Base-by-base conservation (phyloP, 2,113 vertebrate species). In the Epinephelus cyanopodus region DNA sequence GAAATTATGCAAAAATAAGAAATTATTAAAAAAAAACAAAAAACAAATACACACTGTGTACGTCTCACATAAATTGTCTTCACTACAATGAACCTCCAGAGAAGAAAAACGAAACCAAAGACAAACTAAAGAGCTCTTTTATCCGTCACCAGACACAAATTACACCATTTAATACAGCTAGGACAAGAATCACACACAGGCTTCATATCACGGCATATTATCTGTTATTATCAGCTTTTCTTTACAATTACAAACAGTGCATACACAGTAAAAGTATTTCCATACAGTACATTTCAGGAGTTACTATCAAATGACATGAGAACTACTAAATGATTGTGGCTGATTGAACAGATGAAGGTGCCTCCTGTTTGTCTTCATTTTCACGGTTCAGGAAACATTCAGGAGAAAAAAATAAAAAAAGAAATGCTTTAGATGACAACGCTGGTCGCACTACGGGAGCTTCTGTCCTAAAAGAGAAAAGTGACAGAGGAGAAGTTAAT, bases 381-480 rank as follows among this genome's bases (percentile, higher is more conserved):
- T 81, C 78, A 87, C 61, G 14, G 0, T 62, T 90, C 14, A 80
- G 19, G 79, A 82, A 85, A 84, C 33, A 57, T 83, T 81, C 50
- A 89, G 65, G 61, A 83, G 90, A 79, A 78, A 65, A 12, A 72
- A 47, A 68, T 66, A 52, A 75, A 42, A 76, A 62, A 29, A 29
- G 81, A 89, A 90, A 84, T 73, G 84, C 73, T 89, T 95, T 89
- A 96, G 92, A 99, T 97, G 90, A 99, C 94, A 84, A 98, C 94
- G 74, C 96, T 99, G 89, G 91, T 95, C 90, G 92, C 96, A 86
- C 98, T 99, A 93, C 94, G 95, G 85, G 97, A 98, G 94, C 97
- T 98, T 90, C 92, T 96, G 86, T 98, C 97, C 98, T 99, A 90
- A 1, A 52, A 92, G 77, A 92, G 87, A 87, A 91, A 77, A 84